Base-by-base conservation (phyloP, 2,888 invertebrate species). In the Suillia variegata region DNA sequence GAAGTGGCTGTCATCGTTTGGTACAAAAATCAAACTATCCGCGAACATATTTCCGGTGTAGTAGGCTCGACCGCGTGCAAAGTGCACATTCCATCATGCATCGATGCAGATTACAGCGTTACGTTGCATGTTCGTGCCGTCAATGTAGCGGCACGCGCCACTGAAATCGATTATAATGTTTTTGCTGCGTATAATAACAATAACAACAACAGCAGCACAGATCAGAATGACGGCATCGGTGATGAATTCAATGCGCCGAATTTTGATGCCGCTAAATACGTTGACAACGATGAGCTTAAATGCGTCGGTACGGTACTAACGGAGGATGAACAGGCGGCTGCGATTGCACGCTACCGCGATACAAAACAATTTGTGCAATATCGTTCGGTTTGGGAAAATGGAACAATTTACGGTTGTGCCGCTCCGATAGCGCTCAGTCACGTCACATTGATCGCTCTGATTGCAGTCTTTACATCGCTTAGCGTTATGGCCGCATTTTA, bases 1-100 rank as follows among this genome's bases (percentile, higher is more conserved):
- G 84, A 87, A 78, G 79, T 88, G 5, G 61, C 63, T 15, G 66
- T 71, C 5, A 69, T 60, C 38, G 59, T 64, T 3, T 63, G 55
- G 55, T 64, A 66, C 31, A 67, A 67, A 22, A 66, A 71, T 48
- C 47, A 64, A 57, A 62, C 63, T 8, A 49, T 64, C 12, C 48
- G 49, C 3, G 55, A 64, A 17, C 61, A 64, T 50, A 71, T 72
- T 53, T 71, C 73, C 4, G 63, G 66, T 10, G 64, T 74, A 13
- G 56, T 62, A 1, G 65, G 64, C 5, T 22, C 62, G 3, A 67
- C 59, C 17, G 51, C 57, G 13, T 75, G 74, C 26, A 65, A 59
- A 31, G 62, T 74, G 15, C 59, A 56, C 33, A 61, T 66, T 13
- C 71, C 69, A 3, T 53, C 62, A 2, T 76, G 74, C 55, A 59